Evolutionary conservation across 2,113 vertebrate species (phyloP), one percentile per base, ranked within the genome.

Genomic region (Canis aureus): DNA sequence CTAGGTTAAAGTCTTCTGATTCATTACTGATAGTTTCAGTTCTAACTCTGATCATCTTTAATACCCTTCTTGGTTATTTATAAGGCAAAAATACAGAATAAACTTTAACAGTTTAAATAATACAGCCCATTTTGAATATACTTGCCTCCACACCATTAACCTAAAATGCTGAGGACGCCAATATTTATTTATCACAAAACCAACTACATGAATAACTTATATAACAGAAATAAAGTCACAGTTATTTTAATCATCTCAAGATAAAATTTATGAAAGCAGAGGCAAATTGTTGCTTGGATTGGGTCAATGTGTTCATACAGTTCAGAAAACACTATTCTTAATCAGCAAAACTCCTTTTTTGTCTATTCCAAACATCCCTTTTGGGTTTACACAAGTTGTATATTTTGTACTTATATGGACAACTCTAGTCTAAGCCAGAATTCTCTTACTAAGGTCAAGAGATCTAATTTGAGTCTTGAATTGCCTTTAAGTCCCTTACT

Each of bases 41-140:
- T 86, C 2, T 38, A 60, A 38, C 22, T 87, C 35, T 80, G 9
- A 38, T 94, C 23, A 73, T 51, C 11, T 79, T 95, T 60, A 85
- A 92, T 13, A 78, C 10, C 1, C 32, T 71, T 66, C 23, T 15
- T 38, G 8, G 38, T 78, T 80, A 80, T 43, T 79, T 89, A 66
- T 64, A 79, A 93, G 62, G 25, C 3, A 78, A 95, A 89, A 92
- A 83, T 32, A 85, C 89, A 69, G 15, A 49, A 79, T 49, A 76
- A 62, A 57, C 49, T 17, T 83, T 84, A 97, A 71, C 43, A 84
- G 84, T 95, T 92, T 59, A 93, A 89, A 73, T 11, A 78, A 71
- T 62, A 38, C n/a, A 69, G 38, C 78, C 55, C 12, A 49, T 55
- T 83, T 95, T 69, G 3, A 89, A 71, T 35, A 57, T 35, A 71